These are phyloP conservation scores for Trichomycterus rosablanca DNA, from an alignment of 2,113 vertebrate genomes.

Conservation along the genomic window DNA sequence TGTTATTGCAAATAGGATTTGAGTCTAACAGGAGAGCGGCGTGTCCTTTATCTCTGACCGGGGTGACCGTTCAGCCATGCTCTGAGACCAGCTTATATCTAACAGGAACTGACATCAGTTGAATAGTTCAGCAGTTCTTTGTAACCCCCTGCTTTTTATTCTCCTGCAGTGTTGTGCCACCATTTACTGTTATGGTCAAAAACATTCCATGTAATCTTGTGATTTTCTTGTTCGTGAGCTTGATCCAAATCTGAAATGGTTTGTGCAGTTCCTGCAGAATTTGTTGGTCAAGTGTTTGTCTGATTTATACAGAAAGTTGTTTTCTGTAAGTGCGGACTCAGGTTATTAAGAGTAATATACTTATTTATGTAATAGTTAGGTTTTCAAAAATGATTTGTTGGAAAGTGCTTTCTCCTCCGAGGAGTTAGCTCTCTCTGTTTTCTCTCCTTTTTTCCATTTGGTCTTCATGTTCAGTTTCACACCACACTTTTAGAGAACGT, in stretches of 20 bases:
- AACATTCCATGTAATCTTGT: not conserved
- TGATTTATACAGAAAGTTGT: too few relatives aligned
- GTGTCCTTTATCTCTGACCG: conserved; percentile 23
- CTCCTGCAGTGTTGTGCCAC: not conserved
- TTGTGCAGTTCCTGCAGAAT: too few relatives aligned
- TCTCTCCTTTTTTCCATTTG: too few relatives aligned
- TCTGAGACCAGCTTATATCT: conserved; percentile 49
- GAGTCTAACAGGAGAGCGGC: conserved; percentile 5
- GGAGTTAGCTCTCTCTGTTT: too few relatives aligned
- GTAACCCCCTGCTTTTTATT: conserved; percentile 27
- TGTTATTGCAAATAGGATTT: conserved; percentile 20
- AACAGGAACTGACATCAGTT: conserved; percentile 59
- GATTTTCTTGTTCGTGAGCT: not conserved
- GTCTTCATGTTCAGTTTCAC: too few relatives aligned
- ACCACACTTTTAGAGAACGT: too few relatives aligned
- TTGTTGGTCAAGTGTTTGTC: too few relatives aligned
- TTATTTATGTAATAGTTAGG: too few relatives aligned
- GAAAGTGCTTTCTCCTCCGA: conserved; percentile 57
- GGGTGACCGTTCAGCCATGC: conserved; percentile 50
- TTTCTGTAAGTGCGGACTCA: too few relatives aligned
- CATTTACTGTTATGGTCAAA: not conserved
- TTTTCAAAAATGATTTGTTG: too few relatives aligned
- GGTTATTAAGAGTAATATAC: too few relatives aligned
- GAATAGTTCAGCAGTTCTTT: conserved; percentile 55
- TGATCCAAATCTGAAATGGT: not conserved